phyloP scores from a whole-genome alignment of 2,797 vertebrate species.

The Chaetophractus vellerosus region DNA sequence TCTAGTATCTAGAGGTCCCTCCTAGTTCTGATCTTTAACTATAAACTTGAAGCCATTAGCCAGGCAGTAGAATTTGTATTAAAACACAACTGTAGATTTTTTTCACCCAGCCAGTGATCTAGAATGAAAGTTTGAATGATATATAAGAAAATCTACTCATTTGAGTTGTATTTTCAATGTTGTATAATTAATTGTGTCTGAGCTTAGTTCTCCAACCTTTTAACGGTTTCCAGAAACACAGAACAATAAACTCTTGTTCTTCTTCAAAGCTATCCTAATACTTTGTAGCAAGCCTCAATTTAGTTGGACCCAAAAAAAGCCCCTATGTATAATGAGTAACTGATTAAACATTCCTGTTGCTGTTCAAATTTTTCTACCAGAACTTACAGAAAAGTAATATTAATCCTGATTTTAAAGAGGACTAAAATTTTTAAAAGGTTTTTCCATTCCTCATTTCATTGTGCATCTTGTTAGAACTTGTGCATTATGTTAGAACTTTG shows the following conservation, averaged over 20 bases:
- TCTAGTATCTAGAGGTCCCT: slow-evolving; percentile 39
- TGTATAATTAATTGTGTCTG: background rate
- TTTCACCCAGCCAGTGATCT: background rate
- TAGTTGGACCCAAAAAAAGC: background rate
- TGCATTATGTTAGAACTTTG: background rate
- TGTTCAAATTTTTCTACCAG: background rate
- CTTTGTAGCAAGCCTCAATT: background rate
- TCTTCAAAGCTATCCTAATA: slow-evolving; percentile 37
- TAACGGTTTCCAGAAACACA: background rate
- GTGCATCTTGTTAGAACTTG: background rate
- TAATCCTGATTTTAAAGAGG: slow-evolving; percentile 29
- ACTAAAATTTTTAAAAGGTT: background rate
- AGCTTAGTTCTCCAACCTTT: background rate
- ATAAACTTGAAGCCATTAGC: slow-evolving; percentile 4
- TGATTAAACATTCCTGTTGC: background rate
- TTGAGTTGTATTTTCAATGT: background rate
- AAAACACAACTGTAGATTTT: slow-evolving; percentile 8
- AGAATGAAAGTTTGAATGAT: slow-evolving; percentile 37
- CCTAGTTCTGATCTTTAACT: slow-evolving; percentile 38
- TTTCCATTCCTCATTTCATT: slow-evolving; percentile 34
- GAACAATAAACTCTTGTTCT: background rate
- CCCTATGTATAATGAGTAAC: background rate
- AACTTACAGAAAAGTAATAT: slow-evolving; percentile 34
- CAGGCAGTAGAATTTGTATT: slow-evolving; percentile 33
- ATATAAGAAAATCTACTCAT: slow-evolving; percentile 33